Conservation (phyloP, 2,113 vertebrate species). For the Ptilonorhynchus violaceus region DNA sequence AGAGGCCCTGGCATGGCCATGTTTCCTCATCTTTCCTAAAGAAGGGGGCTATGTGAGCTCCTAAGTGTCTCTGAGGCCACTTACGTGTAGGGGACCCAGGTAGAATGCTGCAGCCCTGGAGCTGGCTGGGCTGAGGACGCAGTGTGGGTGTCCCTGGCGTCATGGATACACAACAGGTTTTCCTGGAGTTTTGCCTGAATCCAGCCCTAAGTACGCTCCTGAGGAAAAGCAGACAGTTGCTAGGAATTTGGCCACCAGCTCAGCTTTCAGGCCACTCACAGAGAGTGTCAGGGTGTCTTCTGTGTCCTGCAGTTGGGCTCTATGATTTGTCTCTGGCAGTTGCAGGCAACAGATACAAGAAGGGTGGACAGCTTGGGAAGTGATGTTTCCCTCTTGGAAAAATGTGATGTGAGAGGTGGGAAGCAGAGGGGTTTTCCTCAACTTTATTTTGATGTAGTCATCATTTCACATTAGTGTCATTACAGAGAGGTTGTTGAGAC, state of each 20-base stretch:
- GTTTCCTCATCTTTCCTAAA: neutral
- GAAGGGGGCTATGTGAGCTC: neutral
- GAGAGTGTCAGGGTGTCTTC: neutral
- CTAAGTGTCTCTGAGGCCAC: accelerated
- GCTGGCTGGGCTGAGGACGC: neutral
- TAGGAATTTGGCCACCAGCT: neutral
- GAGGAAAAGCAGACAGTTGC: neutral
- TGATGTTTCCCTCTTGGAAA: neutral
- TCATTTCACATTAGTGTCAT: neutral
- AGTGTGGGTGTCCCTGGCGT: neutral
- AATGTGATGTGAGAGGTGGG: neutral
- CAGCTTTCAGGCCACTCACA: neutral
- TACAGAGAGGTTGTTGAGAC: neutral
- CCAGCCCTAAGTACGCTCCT: neutral
- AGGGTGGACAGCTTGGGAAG: neutral
- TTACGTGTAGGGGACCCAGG: neutral
- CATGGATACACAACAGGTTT: neutral
- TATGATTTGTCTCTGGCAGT: neutral
- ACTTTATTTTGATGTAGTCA: neutral
- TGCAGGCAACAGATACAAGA: neutral
- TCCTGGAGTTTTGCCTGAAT: neutral
- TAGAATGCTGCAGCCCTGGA: neutral
- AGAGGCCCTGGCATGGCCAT: neutral
- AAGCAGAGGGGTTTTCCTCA: neutral
- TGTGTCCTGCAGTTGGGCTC: accelerated